Evolutionary conservation across 1,140 invertebrate species (phyloP), one percentile per base, ranked within the genome.

Genomic region (Ptiloglossa arizonensis): DNA sequence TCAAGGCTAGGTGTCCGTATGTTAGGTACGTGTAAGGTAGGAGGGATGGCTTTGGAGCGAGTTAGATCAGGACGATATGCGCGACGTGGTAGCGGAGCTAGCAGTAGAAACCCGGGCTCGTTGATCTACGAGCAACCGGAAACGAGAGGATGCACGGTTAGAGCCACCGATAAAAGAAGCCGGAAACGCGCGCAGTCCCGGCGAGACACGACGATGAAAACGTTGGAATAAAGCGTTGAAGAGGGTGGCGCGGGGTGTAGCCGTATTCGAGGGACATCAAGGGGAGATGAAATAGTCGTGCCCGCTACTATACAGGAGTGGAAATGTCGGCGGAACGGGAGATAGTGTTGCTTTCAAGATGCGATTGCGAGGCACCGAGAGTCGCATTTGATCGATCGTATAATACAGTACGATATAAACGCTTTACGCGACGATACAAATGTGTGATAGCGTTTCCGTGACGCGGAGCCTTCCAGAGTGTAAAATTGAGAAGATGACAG

Each of bases 121-220:
- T 63, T 69, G 73, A 69, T 75, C 52, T 69, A 75, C 52, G 73
- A 75, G 52, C 62, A 24, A 44, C 29, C 52, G 73, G 73, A 75
- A 68, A 35, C 52, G 52, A 69, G 64, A 59, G 73, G 73, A 75
- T 68, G 64, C 41, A 48, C 54, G 64, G 64, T 54, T 77, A 63
- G n/a, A 71, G 46, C 24, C 46, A 29, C 35, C 57, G 75, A 77
- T 71, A 77, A 59, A 77, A 77, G 68, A 71, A 77, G 59, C 46
- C 66, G 75, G 67, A 77, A 77, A 29, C 32, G 32, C 19, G 68
- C 19, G 35, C 32, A 19, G 29, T 57, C 29, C 19, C 27, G 60
- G 13, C 48, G 46, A 41, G 60, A 54, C 63, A 41, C 35, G 35
- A 15, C 60, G 24, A 66, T 66, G 60, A 32, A 54, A 73, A 44